Evolutionary conservation across 2,888 invertebrate genomes (phyloP).

Genomic region (Drosophila rellima): DNA sequence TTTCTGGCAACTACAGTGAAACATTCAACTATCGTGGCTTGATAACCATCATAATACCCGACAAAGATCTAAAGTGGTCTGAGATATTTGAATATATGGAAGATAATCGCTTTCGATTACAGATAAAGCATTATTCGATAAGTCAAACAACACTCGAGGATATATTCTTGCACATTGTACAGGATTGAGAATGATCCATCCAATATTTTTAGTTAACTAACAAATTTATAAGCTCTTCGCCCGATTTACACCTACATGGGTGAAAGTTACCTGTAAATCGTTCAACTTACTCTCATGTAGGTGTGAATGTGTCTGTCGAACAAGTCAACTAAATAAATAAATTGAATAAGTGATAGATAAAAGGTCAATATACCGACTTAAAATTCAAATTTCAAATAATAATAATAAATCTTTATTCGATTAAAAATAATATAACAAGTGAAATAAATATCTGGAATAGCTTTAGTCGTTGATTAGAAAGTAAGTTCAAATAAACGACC

Average conservation of each 20-base stretch:
- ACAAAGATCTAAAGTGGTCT: constrained; percentile 87
- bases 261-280: constrained; percentile 2
- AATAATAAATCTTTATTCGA: too few relatives aligned
- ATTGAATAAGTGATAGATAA: neutral
- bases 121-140: constrained; percentile 91
- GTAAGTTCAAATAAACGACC: too few relatives aligned
- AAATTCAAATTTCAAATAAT: too few relatives aligned
- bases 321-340: neutral
- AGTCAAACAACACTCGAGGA: constrained; percentile 92
- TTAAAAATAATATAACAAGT: too few relatives aligned
- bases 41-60: constrained; percentile 89
- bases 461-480: too few relatives aligned
- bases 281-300: constrained; percentile 6
- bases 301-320: constrained; percentile 1
- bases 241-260: constrained; percentile 5
- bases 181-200: constrained; percentile 55
- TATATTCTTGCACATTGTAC: constrained; percentile 89
- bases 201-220: neutral
- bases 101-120: constrained; percentile 86
- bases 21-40: constrained; percentile 88
- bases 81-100: constrained; percentile 90
- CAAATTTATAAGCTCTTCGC: neutral
- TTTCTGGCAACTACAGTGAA: constrained; percentile 86
- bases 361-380: neutral
- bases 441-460: too few relatives aligned